Evolutionary conservation across 2,113 vertebrate species (phyloP).

Genomic region (Sorex araneus): DNA sequence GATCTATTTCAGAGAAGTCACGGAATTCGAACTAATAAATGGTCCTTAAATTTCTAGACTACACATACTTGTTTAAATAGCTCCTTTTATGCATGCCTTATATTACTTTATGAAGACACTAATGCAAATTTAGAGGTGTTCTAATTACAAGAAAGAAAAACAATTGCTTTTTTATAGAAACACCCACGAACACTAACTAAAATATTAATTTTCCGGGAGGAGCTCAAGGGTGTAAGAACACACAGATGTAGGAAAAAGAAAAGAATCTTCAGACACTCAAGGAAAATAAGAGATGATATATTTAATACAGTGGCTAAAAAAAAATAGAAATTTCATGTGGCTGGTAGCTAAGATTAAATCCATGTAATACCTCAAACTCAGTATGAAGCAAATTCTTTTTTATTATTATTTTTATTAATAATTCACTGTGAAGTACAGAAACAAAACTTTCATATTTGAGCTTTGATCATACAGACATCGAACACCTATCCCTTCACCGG

Average conservation of each 20-base stretch:
- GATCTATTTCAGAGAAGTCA: constrained; percentile 5
- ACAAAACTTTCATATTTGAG: too few species aligned
- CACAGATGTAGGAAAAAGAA: background rate
- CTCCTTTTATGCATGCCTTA: background rate
- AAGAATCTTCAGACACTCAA: background rate
- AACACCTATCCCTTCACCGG: too few species aligned
- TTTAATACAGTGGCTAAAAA: background rate
- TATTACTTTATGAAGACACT: background rate
- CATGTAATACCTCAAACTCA: background rate
- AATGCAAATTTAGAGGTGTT: constrained; percentile 53
- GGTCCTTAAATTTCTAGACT: background rate
- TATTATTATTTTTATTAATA: too few species aligned
- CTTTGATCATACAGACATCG: too few species aligned
- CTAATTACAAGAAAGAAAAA: background rate
- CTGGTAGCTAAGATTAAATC: background rate
- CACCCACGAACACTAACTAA: constrained; percentile 32
- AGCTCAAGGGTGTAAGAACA: background rate
- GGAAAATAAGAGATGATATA: background rate
- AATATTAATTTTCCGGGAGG: constrained; percentile 80
- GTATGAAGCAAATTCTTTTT: background rate
- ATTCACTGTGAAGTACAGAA: too few species aligned
- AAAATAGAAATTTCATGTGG: background rate
- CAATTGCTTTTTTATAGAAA: constrained; percentile 57
- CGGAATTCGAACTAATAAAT: background rate
- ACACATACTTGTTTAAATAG: background rate